Evolutionary conservation across 2,888 invertebrate genomes (phyloP), one percentile per base, ranked within the genome.

Genomic region (Lobophora halterata): DNA sequence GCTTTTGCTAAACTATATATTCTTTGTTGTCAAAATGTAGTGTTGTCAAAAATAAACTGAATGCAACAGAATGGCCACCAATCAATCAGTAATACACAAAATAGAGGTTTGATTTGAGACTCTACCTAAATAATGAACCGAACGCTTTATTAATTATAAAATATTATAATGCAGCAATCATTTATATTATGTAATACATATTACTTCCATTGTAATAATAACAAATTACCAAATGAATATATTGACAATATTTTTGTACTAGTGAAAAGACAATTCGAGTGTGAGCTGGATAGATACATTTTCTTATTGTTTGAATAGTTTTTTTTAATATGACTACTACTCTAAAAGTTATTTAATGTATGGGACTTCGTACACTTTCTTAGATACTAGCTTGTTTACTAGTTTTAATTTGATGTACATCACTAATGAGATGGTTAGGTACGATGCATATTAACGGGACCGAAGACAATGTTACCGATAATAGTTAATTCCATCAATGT

Each of bases 231-330:
- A n/a, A 20, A 19, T 30, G 7, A 30, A 37, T 53, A 53, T 64
- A 70, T 59, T 71, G 61, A 76, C 55, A 53, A 82, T 85, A 83
- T 83, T 85, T 85, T 85, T 85, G 69, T 85, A 83, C 82, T 71
- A 67, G 53, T 66, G 67, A 77, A 33, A 78, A 77, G 66, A 79
- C 73, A 75, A 36, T 72, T 35, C 29, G 27, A 37, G 20, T 31
- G 28, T 39, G 30, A 40, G 40, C 33, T 30, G 32, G 23, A 32
- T 35, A 35, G 21, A 38, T 27, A 30, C 20, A 29, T 33, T 29
- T 18, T 39, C 5, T 16, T 50, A 26, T 27, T 33, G 27, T 20
- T 27, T 39, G 8, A 32, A 28, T 24, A 26, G 32, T n/a, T 20
- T 38, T 23, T 40, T 43, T 29, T 18, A n/a, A 18, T n/a, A n/a